Percentiles rank a stretch among this genome's conserved stretches.
phyloP scores from a whole-genome alignment of 2,888 invertebrate genomes.

The Drosophila austrosaltans region DNA sequence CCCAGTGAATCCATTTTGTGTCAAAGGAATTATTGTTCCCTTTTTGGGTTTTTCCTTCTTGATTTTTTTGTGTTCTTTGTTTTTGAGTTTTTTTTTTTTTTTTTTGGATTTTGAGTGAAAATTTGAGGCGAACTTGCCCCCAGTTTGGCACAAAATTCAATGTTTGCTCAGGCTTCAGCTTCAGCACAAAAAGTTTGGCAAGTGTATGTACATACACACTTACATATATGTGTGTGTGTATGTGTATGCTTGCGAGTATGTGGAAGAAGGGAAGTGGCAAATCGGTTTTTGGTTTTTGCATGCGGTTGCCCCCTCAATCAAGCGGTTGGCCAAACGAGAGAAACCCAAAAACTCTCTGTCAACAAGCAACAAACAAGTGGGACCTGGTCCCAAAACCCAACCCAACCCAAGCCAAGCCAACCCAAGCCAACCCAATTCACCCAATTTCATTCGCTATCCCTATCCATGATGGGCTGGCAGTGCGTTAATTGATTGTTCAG shows the following conservation, averaged over 20 bases:
- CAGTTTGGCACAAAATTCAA: constrained; percentile 2
- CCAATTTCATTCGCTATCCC: constrained; percentile 25
- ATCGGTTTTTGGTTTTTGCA: constrained; percentile 60
- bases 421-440: constrained; percentile 3
- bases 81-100: not conserved
- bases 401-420: not conserved
- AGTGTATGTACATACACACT: not conserved
- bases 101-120: not conserved
- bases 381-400: constrained; percentile 2
- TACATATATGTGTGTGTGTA: not conserved
- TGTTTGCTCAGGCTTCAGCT: constrained; percentile 11
- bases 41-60: not conserved
- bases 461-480: constrained; percentile 35
- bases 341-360: constrained; percentile 50
- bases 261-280: constrained; percentile 30
- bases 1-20: not conserved
- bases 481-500: constrained; percentile 52
- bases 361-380: constrained; percentile 19
- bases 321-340: constrained; percentile 60
- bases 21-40: constrained; percentile 1
- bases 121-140: not conserved
- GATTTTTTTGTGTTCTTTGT: not conserved
- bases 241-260: not conserved
- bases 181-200: constrained; percentile 4
- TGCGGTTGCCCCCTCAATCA: constrained; percentile 64